Conservation (phyloP, 2,797 vertebrate species). For the Aphelocoma californica region DNA sequence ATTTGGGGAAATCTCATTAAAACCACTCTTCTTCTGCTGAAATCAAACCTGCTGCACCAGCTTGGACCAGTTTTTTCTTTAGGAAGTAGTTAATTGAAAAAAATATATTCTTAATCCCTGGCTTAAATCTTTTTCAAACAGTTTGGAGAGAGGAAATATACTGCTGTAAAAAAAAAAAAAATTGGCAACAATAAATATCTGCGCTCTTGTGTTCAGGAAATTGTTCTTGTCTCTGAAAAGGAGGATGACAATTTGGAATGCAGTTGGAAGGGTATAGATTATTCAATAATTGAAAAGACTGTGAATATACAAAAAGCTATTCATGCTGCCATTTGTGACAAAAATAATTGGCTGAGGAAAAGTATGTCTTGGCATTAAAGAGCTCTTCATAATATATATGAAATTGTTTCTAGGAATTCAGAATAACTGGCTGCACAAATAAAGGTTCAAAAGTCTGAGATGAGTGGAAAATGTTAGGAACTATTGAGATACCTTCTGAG, state of each 20-base stretch:
- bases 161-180: background rate
- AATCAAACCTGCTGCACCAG: background rate
- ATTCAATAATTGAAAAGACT: slow-evolving; percentile 24
- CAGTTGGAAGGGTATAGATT: background rate
- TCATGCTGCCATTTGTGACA: slow-evolving; percentile 4
- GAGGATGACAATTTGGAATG: slow-evolving; percentile 6
- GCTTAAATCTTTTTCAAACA: background rate
- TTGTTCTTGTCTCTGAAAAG: background rate
- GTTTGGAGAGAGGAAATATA: background rate
- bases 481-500: background rate
- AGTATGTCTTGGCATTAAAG: background rate
- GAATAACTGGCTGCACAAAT: background rate
- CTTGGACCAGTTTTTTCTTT: background rate
- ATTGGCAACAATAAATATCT: background rate
- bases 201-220: background rate
- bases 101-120: background rate
- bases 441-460: background rate
- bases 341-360: slow-evolving; percentile 1
- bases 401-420: slow-evolving; percentile 2
- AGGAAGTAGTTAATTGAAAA: background rate
- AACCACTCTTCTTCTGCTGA: background rate
- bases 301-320: background rate
- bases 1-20: slow-evolving; percentile 26
- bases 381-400: background rate
- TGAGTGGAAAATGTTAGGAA: background rate